Evolutionary conservation across 2,113 vertebrate species (phyloP).

Genomic region (Hyperoodon ampullatus): DNA sequence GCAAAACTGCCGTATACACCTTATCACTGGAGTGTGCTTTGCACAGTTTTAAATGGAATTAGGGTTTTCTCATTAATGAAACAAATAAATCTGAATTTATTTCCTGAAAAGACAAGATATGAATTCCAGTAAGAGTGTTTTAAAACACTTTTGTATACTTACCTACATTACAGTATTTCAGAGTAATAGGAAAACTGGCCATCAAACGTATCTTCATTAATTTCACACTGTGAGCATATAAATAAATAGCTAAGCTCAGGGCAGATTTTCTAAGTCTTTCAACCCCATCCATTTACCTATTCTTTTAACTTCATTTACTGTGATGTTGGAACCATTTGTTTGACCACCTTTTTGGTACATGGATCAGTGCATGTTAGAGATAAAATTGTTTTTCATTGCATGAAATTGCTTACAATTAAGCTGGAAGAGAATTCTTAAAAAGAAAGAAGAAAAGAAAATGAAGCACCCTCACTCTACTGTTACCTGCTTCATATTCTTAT

Average conservation of each 20-base stretch:
- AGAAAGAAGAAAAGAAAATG: neutral
- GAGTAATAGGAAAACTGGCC: conserved; percentile 64
- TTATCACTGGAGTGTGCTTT: conserved; percentile 33
- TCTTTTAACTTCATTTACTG: neutral
- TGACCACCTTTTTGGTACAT: neutral
- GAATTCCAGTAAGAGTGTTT: conserved; percentile 59
- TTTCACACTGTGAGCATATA: conserved; percentile 59
- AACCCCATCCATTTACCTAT: neutral
- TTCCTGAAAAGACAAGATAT: conserved; percentile 61
- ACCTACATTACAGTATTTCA: conserved; percentile 66
- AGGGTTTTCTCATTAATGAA: conserved; percentile 66
- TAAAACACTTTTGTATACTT: conserved; percentile 64
- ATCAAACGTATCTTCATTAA: conserved; percentile 66
- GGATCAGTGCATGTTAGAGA: neutral
- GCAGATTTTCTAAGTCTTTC: neutral
- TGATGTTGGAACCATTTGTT: neutral
- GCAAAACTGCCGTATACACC: neutral
- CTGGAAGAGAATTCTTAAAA: neutral
- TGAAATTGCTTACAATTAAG: neutral
- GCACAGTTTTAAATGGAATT: conserved; percentile 59
- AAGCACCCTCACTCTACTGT: neutral
- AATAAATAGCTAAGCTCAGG: conserved; percentile 58
- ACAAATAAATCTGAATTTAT: conserved; percentile 73
- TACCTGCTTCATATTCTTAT: neutral
- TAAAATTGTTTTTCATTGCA: neutral